phyloP scores from a whole-genome alignment of 2,888 invertebrate genomes.

The Adela reaumurella region DNA sequence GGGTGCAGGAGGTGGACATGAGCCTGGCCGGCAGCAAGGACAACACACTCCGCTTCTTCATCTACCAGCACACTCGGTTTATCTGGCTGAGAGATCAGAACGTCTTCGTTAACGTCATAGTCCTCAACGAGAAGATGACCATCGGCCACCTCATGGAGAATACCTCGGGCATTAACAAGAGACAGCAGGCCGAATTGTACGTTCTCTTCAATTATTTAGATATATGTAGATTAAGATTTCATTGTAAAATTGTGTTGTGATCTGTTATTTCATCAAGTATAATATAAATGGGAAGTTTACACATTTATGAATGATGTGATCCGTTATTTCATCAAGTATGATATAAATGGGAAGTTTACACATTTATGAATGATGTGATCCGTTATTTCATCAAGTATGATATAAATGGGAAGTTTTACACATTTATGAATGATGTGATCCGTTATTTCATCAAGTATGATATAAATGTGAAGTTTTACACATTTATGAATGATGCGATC shows the following conservation, averaged over 20 bases:
- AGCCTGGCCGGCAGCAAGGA: slow-evolving; percentile 40
- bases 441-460: too few relatives aligned
- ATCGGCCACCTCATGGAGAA: slow-evolving; percentile 49
- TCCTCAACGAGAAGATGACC: slow-evolving; percentile 44
- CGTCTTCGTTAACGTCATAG: slow-evolving; percentile 42
- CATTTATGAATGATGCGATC: too few relatives aligned
- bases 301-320: too few relatives aligned
- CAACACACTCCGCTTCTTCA: slow-evolving; percentile 48
- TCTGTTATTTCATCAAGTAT: too few relatives aligned
- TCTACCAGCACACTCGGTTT: slow-evolving; percentile 54
- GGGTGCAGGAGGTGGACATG: slow-evolving; percentile 37
- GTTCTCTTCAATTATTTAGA: slow-evolving; percentile 19
- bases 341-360: too few relatives aligned
- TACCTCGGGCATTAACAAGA: slow-evolving; percentile 47
- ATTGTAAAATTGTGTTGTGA: background rate
- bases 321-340: too few relatives aligned
- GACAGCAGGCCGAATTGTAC: slow-evolving; percentile 57
- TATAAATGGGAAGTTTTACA: too few relatives aligned
- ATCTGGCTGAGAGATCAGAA: slow-evolving; percentile 51
- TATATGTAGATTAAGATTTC: background rate
- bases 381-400: too few relatives aligned
- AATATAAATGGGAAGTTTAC: too few relatives aligned
- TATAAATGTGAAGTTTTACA: too few relatives aligned
- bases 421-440: too few relatives aligned
- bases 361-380: too few relatives aligned